A percentile compares a stretch with the other conserved stretches of the same genome.
These are phyloP conservation scores for Polydrusus tereticollis DNA, from an alignment of 2,888 invertebrate species.

Conservation along the genomic window DNA sequence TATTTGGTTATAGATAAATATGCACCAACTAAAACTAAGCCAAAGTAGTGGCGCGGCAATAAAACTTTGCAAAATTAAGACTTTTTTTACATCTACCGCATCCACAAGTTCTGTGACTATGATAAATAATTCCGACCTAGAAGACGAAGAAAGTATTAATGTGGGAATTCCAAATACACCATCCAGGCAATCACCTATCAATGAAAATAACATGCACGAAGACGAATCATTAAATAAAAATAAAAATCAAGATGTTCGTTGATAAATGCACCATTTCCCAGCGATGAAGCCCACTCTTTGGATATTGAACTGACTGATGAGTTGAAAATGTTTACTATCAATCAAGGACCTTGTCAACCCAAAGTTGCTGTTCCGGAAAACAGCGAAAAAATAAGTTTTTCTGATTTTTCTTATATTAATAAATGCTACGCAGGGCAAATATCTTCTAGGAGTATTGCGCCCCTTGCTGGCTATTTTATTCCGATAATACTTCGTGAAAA, in stretches of 20 bases:
- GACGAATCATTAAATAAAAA: background rate
- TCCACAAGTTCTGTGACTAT: too few species aligned
- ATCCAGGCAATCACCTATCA: too few species aligned
- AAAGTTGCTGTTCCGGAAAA: background rate
- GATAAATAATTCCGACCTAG: too few species aligned
- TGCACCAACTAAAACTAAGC: too few species aligned
- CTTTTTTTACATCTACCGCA: too few species aligned
- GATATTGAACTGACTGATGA: constrained; percentile 1
- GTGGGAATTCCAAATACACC: too few species aligned
- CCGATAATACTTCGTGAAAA: background rate
- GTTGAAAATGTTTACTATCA: background rate
- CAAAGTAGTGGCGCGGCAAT: too few species aligned
- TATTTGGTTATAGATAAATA: background rate
- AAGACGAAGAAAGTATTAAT: too few species aligned
- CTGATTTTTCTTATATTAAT: background rate
- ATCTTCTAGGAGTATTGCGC: background rate
- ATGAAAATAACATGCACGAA: too few species aligned
- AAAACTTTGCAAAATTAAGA: too few species aligned
- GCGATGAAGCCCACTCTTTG: background rate
- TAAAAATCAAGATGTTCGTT: background rate
- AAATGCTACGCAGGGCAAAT: background rate
- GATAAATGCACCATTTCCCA: background rate
- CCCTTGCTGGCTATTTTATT: background rate
- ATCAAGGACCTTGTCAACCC: background rate
- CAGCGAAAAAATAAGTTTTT: background rate